Evolutionary conservation across 2,113 vertebrate species (phyloP).

Genomic region (Heloderma charlesbogerti): DNA sequence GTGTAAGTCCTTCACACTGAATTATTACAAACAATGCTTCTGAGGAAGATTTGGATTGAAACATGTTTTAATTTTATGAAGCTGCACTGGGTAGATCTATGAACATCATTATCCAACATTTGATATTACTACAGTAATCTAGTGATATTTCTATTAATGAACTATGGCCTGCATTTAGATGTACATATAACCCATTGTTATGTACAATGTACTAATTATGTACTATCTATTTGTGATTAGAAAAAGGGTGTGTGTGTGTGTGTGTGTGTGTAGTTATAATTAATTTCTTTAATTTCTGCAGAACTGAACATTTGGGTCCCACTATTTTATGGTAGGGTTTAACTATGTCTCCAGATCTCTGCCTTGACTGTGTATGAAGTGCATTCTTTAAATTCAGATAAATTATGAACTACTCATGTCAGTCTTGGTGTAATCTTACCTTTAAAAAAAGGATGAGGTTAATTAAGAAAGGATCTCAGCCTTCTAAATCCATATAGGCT

Average conservation of each 20-base stretch:
- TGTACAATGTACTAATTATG: no score
- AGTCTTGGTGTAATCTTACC: constrained; percentile 70
- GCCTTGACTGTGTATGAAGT: constrained; percentile 57
- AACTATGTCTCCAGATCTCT: constrained; percentile 39
- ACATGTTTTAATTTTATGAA: background rate
- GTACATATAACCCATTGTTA: background rate
- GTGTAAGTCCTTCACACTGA: background rate
- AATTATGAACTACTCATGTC: constrained; percentile 70
- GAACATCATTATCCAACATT: background rate
- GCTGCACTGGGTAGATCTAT: background rate
- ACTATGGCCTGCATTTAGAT: background rate
- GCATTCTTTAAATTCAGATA: constrained; percentile 69
- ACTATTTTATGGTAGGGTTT: constrained; percentile 40
- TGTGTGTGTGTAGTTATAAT: no score
- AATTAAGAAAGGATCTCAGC: constrained; percentile 73
- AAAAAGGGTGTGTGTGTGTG: background rate
- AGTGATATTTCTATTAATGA: background rate
- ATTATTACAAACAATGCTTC: background rate
- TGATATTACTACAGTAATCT: background rate
- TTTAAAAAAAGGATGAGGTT: constrained; percentile 65
- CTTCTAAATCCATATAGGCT: constrained; percentile 74
- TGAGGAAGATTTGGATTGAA: background rate
- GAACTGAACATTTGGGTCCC: constrained; percentile 34
- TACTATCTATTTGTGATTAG: background rate
- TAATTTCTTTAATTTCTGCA: background rate